A percentile compares a stretch with the other conserved stretches of the same genome.
Evolutionary conservation across 2,797 vertebrate genomes (phyloP).

Genomic region (Crenichthys baileyi): DNA sequence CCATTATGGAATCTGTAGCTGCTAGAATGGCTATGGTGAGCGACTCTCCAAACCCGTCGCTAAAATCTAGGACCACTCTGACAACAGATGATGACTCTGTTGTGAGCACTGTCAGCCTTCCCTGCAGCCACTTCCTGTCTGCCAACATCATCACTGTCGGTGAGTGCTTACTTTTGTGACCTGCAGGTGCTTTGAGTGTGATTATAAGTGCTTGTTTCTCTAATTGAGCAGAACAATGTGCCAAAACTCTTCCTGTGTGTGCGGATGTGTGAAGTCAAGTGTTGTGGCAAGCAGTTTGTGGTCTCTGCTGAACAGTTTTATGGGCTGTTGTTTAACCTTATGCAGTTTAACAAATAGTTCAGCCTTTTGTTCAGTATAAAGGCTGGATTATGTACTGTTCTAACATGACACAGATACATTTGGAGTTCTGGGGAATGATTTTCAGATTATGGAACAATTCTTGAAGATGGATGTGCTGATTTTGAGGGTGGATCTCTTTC

Average conservation of each 20-base stretch:
- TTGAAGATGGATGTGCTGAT: background rate
- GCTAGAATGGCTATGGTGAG: slow-evolving; percentile 57
- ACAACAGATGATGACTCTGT: slow-evolving; percentile 61
- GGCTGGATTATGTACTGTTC: background rate
- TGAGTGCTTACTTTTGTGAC: slow-evolving; percentile 53
- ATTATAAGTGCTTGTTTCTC: slow-evolving; percentile 1
- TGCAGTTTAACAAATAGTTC: background rate
- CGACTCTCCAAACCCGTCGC: slow-evolving; percentile 64
- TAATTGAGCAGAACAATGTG: background rate
- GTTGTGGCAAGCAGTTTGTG: background rate
- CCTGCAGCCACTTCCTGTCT: slow-evolving; percentile 72
- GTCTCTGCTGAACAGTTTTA: background rate
- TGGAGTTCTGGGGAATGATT: background rate
- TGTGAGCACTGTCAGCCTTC: slow-evolving; percentile 56
- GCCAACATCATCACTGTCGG: slow-evolving; percentile 65
- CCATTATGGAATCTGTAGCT: slow-evolving; percentile 54
- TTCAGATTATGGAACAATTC: background rate
- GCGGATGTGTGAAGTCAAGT: background rate
- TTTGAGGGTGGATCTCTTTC: background rate
- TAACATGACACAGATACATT: too few species aligned
- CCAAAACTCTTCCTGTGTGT: background rate
- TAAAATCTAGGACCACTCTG: slow-evolving; percentile 57
- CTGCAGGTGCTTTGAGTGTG: background rate
- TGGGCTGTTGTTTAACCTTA: background rate
- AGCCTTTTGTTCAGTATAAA: background rate